A percentile compares a stretch with the other conserved stretches of the same genome.
Conservation (phyloP, 2,797 vertebrate species). For the Gephyroberyx darwinii region DNA sequence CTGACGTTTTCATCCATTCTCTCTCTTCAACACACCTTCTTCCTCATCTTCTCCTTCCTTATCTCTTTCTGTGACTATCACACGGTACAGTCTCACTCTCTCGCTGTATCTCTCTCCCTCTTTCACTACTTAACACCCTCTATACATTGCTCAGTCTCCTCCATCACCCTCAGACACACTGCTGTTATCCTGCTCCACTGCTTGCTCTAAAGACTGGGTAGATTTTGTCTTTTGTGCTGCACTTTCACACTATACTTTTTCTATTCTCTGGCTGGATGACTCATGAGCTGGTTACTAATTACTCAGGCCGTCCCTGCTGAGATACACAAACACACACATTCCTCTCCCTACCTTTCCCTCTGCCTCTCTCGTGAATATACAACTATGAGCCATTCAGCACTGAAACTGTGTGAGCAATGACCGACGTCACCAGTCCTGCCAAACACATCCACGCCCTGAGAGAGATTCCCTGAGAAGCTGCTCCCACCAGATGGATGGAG, state of each 20-base stretch:
- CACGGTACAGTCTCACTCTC: constrained; percentile 1
- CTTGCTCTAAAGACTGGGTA: constrained; percentile 41
- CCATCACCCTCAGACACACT: constrained; percentile 11
- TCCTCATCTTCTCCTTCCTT: not conserved
- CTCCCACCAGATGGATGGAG: constrained; percentile 2
- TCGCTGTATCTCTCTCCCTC: not conserved
- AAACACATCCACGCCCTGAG: constrained; percentile 50
- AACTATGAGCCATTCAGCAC: constrained; percentile 10
- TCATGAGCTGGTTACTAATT: constrained; percentile 68
- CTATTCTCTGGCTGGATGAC: constrained; percentile 48
- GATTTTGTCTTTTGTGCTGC: constrained; percentile 26
- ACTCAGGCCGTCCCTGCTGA: constrained; percentile 42
- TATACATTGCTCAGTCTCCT: not conserved
- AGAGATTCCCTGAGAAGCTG: constrained; percentile 10
- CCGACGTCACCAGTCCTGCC: constrained; percentile 36
- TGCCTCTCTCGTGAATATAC: not conserved
- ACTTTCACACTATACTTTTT: constrained; percentile 51
- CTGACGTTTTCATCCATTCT: constrained; percentile 15
- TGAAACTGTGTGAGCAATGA: constrained; percentile 40
- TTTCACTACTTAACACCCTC: constrained; percentile 8
- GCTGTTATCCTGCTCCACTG: constrained; percentile 24
- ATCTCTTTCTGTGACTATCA: not conserved
- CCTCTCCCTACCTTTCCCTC: constrained; percentile 38
- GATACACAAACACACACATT: constrained; percentile 57
- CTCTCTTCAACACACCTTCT: not conserved